A percentile compares a stretch with the other conserved stretches of the same genome.
Conservation (phyloP, 2,888 invertebrate species). For the Gari tellinella region DNA sequence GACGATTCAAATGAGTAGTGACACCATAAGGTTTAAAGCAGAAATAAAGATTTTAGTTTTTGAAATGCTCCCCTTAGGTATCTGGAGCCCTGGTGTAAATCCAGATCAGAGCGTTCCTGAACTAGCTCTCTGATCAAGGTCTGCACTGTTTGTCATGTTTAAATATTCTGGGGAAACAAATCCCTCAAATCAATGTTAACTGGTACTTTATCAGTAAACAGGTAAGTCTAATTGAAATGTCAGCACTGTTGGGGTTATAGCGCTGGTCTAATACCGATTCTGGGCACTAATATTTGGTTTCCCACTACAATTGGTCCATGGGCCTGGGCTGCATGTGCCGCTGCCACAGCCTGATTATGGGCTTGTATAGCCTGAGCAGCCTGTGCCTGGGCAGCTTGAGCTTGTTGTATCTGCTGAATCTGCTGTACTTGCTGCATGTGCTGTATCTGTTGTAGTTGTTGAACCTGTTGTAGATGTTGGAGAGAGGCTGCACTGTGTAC, state of each 20-base stretch:
- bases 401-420: constrained; percentile 48
- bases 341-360: constrained; percentile 44
- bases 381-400: constrained; percentile 45
- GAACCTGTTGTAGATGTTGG: constrained; percentile 47
- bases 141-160: no score
- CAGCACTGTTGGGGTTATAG: constrained; percentile 50
- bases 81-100: no score
- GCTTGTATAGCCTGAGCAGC: constrained; percentile 50
- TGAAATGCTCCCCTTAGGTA: no score
- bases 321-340: constrained; percentile 38
- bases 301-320: constrained; percentile 73
- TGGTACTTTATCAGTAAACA: no score
- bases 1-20: no score
- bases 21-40: no score
- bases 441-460: constrained; percentile 52
- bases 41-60: no score
- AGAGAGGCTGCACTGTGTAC: constrained; percentile 50
- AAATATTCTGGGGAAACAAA: no score
- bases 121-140: no score
- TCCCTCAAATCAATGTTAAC: no score
- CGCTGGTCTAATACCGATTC: constrained; percentile 68
- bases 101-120: no score
- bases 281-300: constrained; percentile 71
- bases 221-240: no score
- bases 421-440: constrained; percentile 56